Percentiles rank a stretch among this genome's conserved stretches.
phyloP scores from a whole-genome alignment of 2,888 invertebrate genomes.

The Xestia rhomboidea region DNA sequence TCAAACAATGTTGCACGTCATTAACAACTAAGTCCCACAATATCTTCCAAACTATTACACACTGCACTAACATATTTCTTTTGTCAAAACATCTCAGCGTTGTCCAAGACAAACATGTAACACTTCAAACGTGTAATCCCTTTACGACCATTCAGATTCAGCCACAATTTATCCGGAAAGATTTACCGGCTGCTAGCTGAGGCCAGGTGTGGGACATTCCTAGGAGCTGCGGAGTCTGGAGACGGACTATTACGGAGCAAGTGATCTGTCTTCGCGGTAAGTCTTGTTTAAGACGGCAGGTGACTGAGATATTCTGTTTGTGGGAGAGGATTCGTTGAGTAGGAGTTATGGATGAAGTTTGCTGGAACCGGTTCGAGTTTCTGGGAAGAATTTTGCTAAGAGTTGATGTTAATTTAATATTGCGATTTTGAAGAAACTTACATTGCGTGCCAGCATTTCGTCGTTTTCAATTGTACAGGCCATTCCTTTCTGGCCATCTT shows the following conservation, averaged over 20 bases:
- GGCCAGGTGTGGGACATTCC: conserved; percentile 65
- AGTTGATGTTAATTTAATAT: neutral
- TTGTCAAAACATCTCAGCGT: conserved; percentile 48
- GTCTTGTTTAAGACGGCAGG: conserved; percentile 73
- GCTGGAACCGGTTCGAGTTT: neutral
- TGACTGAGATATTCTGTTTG: conserved; percentile 60
- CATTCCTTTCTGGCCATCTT: neutral
- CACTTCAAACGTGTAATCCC: conserved; percentile 60
- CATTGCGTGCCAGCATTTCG: neutral
- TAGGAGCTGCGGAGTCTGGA: conserved; percentile 49
- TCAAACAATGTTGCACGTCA: neutral
- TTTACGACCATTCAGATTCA: conserved; percentile 54
- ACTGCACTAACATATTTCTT: conserved; percentile 47
- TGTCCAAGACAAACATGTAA: conserved; percentile 53
- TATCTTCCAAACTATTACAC: conserved; percentile 8
- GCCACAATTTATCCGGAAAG: conserved; percentile 55
- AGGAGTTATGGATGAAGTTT: conserved; percentile 17
- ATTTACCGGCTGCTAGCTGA: conserved; percentile 55
- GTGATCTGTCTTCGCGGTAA: conserved; percentile 67
- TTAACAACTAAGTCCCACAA: conserved; percentile 6
- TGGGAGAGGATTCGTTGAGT: conserved; percentile 34
- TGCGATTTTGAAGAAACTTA: neutral
- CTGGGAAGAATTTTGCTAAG: neutral
- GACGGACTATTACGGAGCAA: conserved; percentile 35
- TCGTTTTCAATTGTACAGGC: neutral